Evolutionary conservation across 1,140 invertebrate species (phyloP).

Genomic region (Holcopasites calliopsidis): DNA sequence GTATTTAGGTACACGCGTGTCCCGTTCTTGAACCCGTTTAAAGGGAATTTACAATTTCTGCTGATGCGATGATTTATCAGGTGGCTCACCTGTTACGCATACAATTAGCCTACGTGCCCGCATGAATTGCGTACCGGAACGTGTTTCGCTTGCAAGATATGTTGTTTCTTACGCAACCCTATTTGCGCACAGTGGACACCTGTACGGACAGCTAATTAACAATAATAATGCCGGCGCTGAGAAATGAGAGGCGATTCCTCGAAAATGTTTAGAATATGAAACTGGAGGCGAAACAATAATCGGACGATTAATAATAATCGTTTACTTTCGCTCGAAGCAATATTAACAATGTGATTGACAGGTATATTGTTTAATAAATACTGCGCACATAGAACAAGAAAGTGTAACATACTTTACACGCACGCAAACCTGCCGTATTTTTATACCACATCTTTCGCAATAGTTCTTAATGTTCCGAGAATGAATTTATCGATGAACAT

Average conservation of each 20-base stretch:
- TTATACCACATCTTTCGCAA: too few species aligned
- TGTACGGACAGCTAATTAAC: not conserved
- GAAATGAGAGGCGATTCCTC: not conserved
- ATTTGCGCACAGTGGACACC: not conserved
- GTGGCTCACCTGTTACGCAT: constrained; percentile 39
- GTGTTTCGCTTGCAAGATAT: constrained; percentile 38
- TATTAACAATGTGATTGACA: too few species aligned
- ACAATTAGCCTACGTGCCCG: not conserved
- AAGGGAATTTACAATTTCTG: not conserved
- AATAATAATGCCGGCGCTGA: not conserved
- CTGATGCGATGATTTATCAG: constrained; percentile 16
- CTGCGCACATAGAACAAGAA: too few species aligned
- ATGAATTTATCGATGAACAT: too few species aligned
- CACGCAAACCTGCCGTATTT: too few species aligned
- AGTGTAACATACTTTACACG: too few species aligned
- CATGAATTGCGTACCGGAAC: not conserved
- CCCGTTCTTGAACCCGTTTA: constrained; percentile 19
- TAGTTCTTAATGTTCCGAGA: too few species aligned
- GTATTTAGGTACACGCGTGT: too few species aligned
- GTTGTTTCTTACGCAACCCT: constrained; percentile 28
- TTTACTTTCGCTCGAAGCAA: too few species aligned
- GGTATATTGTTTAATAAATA: too few species aligned
- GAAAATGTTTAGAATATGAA: not conserved
- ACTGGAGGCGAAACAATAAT: not conserved
- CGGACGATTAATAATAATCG: not conserved